Percentiles rank a stretch among this genome's conserved stretches.
phyloP scores from a whole-genome alignment of 2,888 invertebrate species.

The Zhuqinia jingwanae region DNA sequence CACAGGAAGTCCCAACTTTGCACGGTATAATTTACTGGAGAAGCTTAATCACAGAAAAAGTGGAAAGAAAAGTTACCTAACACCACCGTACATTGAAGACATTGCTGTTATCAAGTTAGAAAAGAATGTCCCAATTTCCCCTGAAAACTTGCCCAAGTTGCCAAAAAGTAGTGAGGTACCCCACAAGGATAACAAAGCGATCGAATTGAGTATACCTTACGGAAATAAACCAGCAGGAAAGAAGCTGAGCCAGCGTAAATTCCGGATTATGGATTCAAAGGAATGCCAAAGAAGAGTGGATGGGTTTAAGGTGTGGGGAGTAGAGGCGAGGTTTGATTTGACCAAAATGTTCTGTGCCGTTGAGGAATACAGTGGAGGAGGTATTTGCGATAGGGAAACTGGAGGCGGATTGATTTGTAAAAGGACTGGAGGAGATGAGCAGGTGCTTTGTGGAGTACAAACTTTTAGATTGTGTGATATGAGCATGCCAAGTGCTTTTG shows the following conservation, averaged over 20 bases:
- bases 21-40: constrained; percentile 3
- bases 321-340: constrained; percentile 21
- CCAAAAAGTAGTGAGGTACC: not conserved
- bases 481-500: constrained; percentile 34
- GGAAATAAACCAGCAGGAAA: not conserved
- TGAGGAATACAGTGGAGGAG: constrained; percentile 35
- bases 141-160: not conserved
- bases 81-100: not conserved
- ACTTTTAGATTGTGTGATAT: constrained; percentile 35
- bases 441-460: constrained; percentile 42
- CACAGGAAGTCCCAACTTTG: not conserved
- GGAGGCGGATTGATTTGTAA: constrained; percentile 39
- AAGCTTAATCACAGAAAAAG: not conserved
- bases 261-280: constrained; percentile 2
- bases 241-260: constrained; percentile 1
- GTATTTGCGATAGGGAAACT: constrained; percentile 34
- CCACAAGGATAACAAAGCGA: not conserved
- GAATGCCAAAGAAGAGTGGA: constrained; percentile 31
- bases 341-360: constrained; percentile 35
- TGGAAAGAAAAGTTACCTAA: not conserved
- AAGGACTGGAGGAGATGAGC: not conserved
- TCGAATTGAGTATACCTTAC: not conserved
- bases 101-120: constrained; percentile 37
- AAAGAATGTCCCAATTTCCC: not conserved
- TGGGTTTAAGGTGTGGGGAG: not conserved